phyloP scores from a whole-genome alignment of 2,113 vertebrate genomes.

The Lophotis ruficrista region DNA sequence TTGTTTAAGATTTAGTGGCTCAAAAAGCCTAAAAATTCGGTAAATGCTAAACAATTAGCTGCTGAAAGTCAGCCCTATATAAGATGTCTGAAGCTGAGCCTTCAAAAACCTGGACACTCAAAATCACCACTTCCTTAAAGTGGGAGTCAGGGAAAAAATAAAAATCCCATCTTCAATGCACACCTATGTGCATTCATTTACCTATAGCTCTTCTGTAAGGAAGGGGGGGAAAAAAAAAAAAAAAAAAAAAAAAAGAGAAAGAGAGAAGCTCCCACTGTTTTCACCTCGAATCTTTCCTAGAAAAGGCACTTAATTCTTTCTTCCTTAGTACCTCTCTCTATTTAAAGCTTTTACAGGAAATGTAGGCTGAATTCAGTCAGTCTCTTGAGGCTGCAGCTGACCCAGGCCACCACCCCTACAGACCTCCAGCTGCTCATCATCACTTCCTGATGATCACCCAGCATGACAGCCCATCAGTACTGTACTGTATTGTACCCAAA shows the following conservation, averaged over 20 bases:
- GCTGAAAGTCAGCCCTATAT: not conserved
- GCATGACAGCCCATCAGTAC: not conserved
- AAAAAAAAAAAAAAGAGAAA: too few species aligned
- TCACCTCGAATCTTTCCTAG: not conserved
- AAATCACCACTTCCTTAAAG: not conserved
- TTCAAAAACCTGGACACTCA: not conserved
- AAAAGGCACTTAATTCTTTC: not conserved
- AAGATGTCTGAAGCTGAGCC: not conserved
- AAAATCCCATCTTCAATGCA: not conserved
- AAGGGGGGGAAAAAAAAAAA: not conserved
- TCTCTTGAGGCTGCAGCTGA: not conserved
- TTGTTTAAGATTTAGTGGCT: not conserved
- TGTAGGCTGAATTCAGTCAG: not conserved
- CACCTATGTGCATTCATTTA: not conserved
- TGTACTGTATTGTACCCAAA: not conserved
- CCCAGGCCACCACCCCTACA: not conserved
- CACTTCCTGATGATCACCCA: not conserved
- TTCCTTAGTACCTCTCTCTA: not conserved
- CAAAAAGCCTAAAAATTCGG: not conserved
- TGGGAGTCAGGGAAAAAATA: not conserved
- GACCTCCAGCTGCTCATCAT: not conserved
- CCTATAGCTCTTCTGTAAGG: not conserved
- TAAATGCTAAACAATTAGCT: not conserved
- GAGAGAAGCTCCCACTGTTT: not conserved
- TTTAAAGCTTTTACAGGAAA: not conserved